These are phyloP conservation scores for Hemistola chrysoprasaria DNA, from an alignment of 2,888 invertebrate genomes.

Conservation along the genomic window DNA sequence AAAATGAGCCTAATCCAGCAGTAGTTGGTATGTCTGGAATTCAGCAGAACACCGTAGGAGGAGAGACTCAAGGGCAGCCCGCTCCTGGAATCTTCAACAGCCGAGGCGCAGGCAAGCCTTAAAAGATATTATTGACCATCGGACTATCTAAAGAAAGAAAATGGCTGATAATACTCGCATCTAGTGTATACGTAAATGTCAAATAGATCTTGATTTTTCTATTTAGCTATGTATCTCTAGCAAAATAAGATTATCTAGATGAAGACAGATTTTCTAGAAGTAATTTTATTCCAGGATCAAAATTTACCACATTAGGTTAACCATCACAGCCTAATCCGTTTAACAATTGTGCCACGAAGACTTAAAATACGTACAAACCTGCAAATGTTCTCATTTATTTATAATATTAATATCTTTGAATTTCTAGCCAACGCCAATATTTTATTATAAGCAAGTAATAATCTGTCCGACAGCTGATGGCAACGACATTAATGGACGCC, in stretches of 20 bases:
- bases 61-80: conserved; percentile 62
- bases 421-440: conserved; percentile 42
- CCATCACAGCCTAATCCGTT: too few species aligned
- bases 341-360: too few species aligned
- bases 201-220: too few species aligned
- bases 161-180: conserved; percentile 32
- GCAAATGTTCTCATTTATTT: too few species aligned
- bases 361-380: too few species aligned
- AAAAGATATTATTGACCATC: conserved; percentile 48
- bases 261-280: too few species aligned
- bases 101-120: conserved; percentile 75
- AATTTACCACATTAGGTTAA: too few species aligned
- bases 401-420: conserved; percentile 12
- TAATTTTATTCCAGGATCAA: too few species aligned
- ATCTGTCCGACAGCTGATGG: conserved; percentile 77
- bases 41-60: conserved; percentile 61
- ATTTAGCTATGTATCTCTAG: too few species aligned
- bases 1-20: conserved; percentile 71
- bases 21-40: conserved; percentile 70
- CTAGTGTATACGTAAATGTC: too few species aligned
- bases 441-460: conserved; percentile 66
- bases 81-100: conserved; percentile 71
- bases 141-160: conserved; percentile 23
- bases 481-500: conserved; percentile 68
- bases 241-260: too few species aligned